These are phyloP conservation scores for Drosophila atripex DNA, from an alignment of 2,888 invertebrate genomes.

Conservation along the genomic window DNA sequence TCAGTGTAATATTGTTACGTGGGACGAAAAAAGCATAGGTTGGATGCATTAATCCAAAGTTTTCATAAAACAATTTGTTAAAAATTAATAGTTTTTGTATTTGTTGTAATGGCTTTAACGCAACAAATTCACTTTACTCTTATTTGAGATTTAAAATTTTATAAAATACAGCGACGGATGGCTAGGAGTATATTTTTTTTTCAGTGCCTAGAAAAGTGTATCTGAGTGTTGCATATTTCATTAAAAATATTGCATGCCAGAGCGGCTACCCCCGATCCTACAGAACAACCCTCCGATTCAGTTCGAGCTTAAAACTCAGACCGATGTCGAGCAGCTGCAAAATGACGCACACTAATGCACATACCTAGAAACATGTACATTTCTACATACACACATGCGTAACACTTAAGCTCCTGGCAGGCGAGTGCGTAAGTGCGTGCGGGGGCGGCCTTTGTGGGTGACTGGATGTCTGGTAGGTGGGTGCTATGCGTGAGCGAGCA, in stretches of 20 bases:
- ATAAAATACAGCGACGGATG: too few relatives aligned
- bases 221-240: constrained; percentile 74
- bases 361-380: constrained; percentile 1
- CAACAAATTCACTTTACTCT: neutral
- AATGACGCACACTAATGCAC: constrained; percentile 50
- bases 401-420: constrained; percentile 60
- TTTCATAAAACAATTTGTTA: neutral
- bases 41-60: neutral
- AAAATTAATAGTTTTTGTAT: too few relatives aligned
- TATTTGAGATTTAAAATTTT: neutral
- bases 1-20: neutral
- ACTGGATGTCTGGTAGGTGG: neutral
- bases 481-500: constrained; percentile 54
- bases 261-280: constrained; percentile 40
- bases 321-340: constrained; percentile 34
- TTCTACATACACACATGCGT: constrained; percentile 53
- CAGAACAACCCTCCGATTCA: constrained; percentile 41
- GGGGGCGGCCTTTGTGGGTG: constrained; percentile 9
- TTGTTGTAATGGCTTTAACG: too few relatives aligned
- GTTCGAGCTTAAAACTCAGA: constrained; percentile 24
- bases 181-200: neutral
- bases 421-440: constrained; percentile 41
- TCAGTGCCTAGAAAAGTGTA: constrained; percentile 17
- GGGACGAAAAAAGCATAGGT: neutral
- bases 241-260: constrained; percentile 70